These are phyloP conservation scores for Synanceia verrucosa DNA, from an alignment of 2,797 vertebrate species.

Conservation along the genomic window DNA sequence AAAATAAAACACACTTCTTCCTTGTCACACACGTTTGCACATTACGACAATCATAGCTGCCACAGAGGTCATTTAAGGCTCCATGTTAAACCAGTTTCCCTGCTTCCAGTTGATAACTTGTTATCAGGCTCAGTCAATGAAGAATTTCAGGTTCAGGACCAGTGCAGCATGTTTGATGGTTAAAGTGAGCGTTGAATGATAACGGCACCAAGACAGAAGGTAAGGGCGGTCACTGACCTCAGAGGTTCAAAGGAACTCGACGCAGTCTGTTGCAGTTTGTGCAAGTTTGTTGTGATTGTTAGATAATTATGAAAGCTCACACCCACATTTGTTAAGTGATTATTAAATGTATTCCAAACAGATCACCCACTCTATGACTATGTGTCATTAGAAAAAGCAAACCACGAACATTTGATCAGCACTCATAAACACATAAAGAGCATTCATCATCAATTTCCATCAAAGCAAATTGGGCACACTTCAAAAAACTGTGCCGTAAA, in stretches of 20 bases:
- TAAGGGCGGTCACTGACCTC: neutral
- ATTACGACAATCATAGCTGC: neutral
- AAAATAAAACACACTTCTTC: neutral
- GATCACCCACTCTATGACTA: neutral
- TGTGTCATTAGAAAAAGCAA: too few relatives aligned
- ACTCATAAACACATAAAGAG: neutral
- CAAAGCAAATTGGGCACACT: too few relatives aligned
- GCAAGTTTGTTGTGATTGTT: neutral
- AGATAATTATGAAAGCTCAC: neutral
- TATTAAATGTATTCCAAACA: neutral
- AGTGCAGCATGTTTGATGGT: neutral
- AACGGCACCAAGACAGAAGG: neutral
- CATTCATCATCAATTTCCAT: neutral
- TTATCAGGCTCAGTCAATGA: neutral
- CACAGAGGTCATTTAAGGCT: neutral
- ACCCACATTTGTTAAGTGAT: neutral
- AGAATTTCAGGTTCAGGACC: conserved; percentile 20
- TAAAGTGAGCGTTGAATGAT: neutral
- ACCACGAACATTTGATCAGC: too few relatives aligned
- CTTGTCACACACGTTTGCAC: neutral
- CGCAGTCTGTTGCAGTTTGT: neutral
- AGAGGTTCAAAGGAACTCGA: neutral
- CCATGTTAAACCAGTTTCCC: conserved; percentile 44
- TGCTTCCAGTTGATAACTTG: neutral
- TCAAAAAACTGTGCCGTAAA: too few relatives aligned